Conservation (phyloP, 2,113 vertebrate genomes). For the Trogon melanurus region DNA sequence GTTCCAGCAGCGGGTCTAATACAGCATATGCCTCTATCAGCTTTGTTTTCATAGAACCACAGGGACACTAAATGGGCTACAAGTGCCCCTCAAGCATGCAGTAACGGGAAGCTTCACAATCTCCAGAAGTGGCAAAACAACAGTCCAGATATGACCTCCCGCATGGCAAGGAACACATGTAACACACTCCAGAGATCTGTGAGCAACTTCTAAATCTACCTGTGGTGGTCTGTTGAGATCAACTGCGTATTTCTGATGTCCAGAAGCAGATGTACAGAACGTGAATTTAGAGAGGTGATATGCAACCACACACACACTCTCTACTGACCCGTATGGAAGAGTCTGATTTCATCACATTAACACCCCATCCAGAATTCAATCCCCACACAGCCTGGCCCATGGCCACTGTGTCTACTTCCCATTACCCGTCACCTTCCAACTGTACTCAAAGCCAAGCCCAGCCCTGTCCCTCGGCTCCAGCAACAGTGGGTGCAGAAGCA, state of each 20-base stretch:
- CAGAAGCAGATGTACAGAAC: not conserved
- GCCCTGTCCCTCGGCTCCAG: not conserved
- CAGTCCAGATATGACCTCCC: not conserved
- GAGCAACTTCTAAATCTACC: not conserved
- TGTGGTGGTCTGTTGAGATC: not conserved
- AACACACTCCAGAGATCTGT: not conserved
- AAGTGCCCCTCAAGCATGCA: accelerated
- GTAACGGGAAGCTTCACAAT: not conserved
- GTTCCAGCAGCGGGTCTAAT: not conserved
- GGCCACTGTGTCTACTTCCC: not conserved
- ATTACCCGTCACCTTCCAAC: not conserved
- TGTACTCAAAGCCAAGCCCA: not conserved
- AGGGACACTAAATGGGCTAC: not conserved
- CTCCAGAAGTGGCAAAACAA: not conserved
- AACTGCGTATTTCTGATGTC: not conserved
- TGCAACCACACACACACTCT: not conserved
- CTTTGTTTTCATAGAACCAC: not conserved
- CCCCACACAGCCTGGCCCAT: not conserved
- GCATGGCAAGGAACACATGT: not conserved
- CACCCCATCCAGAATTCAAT: not conserved
- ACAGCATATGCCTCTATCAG: not conserved
- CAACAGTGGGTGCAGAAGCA: not conserved
- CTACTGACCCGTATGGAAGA: not conserved
- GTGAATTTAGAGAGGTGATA: not conserved
- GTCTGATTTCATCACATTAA: not conserved